These are phyloP conservation scores for Hesperophylax magnus DNA, from an alignment of 1,140 invertebrate genomes.

Conservation along the genomic window DNA sequence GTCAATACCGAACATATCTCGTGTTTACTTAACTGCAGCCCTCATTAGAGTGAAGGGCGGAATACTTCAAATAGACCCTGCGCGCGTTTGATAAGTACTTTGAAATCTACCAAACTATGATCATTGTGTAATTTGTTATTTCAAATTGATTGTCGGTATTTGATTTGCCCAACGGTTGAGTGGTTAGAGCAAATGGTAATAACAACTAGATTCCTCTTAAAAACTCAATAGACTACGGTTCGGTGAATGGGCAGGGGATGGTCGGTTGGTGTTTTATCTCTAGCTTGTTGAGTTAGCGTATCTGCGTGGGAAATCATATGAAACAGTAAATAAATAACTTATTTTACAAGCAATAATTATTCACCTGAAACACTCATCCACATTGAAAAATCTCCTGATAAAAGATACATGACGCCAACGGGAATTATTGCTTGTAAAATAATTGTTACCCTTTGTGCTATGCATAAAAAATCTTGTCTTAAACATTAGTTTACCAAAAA, in stretches of 20 bases:
- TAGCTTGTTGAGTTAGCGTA: neutral
- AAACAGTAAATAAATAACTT: too few relatives aligned
- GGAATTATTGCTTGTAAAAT: too few relatives aligned
- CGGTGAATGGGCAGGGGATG: neutral
- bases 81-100: neutral
- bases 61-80: neutral
- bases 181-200: neutral
- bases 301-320: neutral
- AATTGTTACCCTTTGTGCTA: too few relatives aligned
- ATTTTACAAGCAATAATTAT: too few relatives aligned
- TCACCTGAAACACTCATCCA: too few relatives aligned
- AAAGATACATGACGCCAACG: too few relatives aligned
- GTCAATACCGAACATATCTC: neutral
- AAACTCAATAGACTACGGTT: neutral
- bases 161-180: neutral
- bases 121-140: too few relatives aligned
- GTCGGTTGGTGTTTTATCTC: neutral
- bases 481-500: too few relatives aligned
- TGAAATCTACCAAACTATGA: neutral
- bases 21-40: neutral
- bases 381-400: too few relatives aligned
- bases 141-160: neutral
- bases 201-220: conserved; percentile 8
- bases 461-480: too few relatives aligned
- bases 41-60: neutral